Conservation (phyloP, 2,113 vertebrate genomes). For the Notothenia rossii region DNA sequence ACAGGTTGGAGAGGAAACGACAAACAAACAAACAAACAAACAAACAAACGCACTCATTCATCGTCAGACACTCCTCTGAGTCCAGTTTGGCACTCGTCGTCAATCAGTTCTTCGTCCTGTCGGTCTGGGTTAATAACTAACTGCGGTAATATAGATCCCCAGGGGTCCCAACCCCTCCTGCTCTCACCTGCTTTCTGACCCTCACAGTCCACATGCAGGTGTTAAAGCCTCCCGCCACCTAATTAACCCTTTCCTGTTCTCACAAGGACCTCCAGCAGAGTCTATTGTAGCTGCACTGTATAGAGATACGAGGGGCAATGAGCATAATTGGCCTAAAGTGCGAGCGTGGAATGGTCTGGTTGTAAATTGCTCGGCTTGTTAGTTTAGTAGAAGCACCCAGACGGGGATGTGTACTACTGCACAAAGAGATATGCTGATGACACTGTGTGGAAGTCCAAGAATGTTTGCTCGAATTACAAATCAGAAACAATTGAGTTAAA, state of each 20-base stretch:
- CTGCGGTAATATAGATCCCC: constrained; percentile 8
- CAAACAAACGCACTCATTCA: constrained; percentile 1
- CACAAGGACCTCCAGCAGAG: constrained; percentile 62
- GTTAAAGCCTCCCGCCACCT: constrained; percentile 55
- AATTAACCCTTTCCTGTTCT: constrained; percentile 70
- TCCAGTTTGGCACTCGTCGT: constrained; percentile 46
- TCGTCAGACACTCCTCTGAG: constrained; percentile 23
- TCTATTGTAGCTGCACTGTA: constrained; percentile 65
- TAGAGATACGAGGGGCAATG: constrained; percentile 21
- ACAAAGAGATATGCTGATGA: not conserved
- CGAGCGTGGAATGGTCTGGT: not conserved
- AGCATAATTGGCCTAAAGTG: constrained; percentile 4
- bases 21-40: no score
- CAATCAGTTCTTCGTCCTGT: constrained; percentile 52
- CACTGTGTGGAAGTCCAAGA: not conserved
- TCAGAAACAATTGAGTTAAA: not conserved
- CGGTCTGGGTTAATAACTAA: constrained; percentile 47
- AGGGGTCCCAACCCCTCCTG: constrained; percentile 28
- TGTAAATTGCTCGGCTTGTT: constrained; percentile 43
- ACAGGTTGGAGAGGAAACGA: constrained; percentile 48
- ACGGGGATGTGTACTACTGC: constrained; percentile 37
- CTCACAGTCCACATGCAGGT: constrained; percentile 55
- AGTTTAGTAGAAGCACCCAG: constrained; percentile 7
- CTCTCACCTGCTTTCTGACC: constrained; percentile 57
- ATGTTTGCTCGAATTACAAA: not conserved